phyloP scores from a whole-genome alignment of 1,140 invertebrate species.

The Nymphalis io region DNA sequence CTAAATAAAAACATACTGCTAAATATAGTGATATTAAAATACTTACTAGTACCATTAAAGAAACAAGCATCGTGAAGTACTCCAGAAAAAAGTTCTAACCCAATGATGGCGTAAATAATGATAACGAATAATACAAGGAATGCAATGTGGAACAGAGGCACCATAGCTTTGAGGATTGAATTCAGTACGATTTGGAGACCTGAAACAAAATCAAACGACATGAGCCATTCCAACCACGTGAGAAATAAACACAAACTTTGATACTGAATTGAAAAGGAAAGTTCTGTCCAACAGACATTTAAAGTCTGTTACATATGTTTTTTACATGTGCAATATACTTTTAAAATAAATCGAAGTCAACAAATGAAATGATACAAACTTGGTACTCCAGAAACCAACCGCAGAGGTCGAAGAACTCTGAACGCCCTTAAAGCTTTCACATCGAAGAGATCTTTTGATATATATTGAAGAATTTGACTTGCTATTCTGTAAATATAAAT shows the following conservation, averaged over 20 bases:
- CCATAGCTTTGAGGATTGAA: conserved; percentile 99
- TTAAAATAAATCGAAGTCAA: background rate
- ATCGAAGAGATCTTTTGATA: conserved; percentile 97
- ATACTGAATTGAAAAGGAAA: too few species aligned
- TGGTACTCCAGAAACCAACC: conserved; percentile 98
- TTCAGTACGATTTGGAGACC: conserved; percentile 99
- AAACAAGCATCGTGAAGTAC: conserved; percentile 97
- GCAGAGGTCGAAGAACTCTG: conserved; percentile 96
- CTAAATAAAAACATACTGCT: too few species aligned
- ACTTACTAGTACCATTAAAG: conserved; percentile 87
- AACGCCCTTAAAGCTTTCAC: conserved; percentile 99
- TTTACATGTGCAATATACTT: too few species aligned
- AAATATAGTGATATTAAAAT: too few species aligned
- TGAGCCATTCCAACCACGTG: too few species aligned
- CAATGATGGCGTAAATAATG: conserved; percentile 99
- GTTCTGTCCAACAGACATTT: too few species aligned
- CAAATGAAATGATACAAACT: conserved; percentile 85
- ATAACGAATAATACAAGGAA: conserved; percentile 99
- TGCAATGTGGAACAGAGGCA: conserved; percentile 99
- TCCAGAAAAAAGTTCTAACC: conserved; percentile 98
- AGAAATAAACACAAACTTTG: background rate
- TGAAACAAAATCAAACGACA: conserved; percentile 71
- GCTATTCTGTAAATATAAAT: conserved; percentile 88
- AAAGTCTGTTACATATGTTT: too few species aligned
- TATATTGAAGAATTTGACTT: conserved; percentile 91